A percentile compares a stretch with the other conserved stretches of the same genome.
These are phyloP conservation scores for Cylas formicarius DNA, from an alignment of 1,140 invertebrate species.

Conservation along the genomic window DNA sequence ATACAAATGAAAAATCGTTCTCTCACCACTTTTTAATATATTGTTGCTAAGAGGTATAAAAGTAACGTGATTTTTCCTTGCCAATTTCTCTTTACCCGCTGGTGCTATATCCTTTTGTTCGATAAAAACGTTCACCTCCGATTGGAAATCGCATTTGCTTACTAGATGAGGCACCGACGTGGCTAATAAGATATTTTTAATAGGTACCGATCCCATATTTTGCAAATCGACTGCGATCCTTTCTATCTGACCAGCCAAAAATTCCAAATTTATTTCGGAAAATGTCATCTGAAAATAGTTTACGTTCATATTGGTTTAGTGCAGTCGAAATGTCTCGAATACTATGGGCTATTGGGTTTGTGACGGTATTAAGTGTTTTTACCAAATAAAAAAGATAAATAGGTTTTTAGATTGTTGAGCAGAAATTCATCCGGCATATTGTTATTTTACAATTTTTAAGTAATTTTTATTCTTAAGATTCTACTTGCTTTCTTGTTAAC, in stretches of 20 bases:
- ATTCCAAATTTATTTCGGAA: conserved; percentile 56
- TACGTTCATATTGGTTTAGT: no score
- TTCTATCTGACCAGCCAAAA: conserved; percentile 68
- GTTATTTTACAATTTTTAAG: no score
- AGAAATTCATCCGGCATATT: not conserved
- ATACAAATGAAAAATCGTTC: conserved; percentile 55
- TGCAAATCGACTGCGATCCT: conserved; percentile 58
- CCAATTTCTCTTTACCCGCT: conserved; percentile 43
- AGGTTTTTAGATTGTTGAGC: not conserved
- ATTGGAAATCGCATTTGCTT: conserved; percentile 36
- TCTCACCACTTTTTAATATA: conserved; percentile 49
- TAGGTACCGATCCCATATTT: conserved; percentile 59
- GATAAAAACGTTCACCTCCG: conserved; percentile 26
- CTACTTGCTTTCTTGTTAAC: no score
- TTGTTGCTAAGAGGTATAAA: conserved; percentile 44
- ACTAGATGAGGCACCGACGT: conserved; percentile 63
- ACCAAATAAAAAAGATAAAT: not conserved
- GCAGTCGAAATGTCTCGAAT: no score
- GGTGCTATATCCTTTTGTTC: conserved; percentile 36
- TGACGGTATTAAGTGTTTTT: conserved; percentile 1
- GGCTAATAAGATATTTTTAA: conserved; percentile 59
- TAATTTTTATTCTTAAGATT: no score
- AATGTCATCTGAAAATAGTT: conserved; percentile 57
- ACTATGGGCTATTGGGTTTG: no score
- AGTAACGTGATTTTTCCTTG: conserved; percentile 46